phyloP scores from a whole-genome alignment of 2,797 vertebrate species.

The Poecilia gillii region DNA sequence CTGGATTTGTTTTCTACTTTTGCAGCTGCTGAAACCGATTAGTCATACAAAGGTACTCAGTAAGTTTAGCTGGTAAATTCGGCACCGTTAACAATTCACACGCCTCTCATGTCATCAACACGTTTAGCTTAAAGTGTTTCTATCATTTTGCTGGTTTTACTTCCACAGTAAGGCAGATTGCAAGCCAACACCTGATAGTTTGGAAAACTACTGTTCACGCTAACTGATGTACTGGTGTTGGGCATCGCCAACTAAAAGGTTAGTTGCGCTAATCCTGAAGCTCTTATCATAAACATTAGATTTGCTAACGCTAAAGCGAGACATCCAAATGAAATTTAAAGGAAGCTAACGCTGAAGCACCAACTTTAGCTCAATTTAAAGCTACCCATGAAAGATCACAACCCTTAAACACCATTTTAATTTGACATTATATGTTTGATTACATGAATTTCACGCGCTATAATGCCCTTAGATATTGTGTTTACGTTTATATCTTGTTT shows the following conservation, averaged over 20 bases:
- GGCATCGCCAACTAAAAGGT: not conserved
- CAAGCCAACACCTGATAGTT: not conserved
- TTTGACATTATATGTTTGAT: not conserved
- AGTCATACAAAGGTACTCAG: not conserved
- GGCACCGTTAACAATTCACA: not conserved
- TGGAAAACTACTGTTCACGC: not conserved
- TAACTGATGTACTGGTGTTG: not conserved
- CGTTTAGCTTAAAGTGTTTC: not conserved
- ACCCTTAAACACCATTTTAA: not conserved
- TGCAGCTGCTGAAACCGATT: not conserved
- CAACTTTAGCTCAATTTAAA: not conserved
- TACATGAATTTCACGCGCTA: not conserved
- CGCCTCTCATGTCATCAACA: not conserved
- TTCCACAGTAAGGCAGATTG: not conserved
- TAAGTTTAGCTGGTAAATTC: not conserved
- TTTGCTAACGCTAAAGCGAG: too few species aligned
- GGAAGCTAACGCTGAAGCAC: too few species aligned
- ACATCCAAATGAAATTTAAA: too few species aligned
- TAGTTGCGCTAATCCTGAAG: not conserved
- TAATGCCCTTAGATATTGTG: not conserved
- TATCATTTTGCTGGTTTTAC: not conserved
- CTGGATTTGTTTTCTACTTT: slow-evolving; percentile 25
- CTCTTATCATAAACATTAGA: not conserved
- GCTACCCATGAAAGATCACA: not conserved
- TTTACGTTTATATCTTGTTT: not conserved